Evolutionary conservation across 53 echinoderm and acorn worm species (phyloP), one percentile per base, ranked within the genome.

Genomic region (Antedon mediterranea): DNA sequence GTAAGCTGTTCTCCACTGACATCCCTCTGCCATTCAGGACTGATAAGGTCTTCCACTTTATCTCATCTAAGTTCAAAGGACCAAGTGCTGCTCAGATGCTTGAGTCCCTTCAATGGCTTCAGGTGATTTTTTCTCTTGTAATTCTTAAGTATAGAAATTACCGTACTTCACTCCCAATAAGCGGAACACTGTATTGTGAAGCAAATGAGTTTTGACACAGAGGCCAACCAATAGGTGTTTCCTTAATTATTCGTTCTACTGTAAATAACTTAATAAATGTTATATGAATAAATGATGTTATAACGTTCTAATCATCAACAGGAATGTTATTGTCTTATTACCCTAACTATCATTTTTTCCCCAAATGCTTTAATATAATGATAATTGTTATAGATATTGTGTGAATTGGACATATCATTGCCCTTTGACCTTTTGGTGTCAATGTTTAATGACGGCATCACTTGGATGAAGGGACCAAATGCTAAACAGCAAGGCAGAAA

Each of bases 11-110:
- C 73, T 89, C 91, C 77, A 85, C 91, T 34, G 91, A 94, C 76
- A 91, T 94, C 85, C 95, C 95, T 32, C 78, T 94, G 71, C 91
- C 95, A 9, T 94, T 94, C 78, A 85, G 91, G 28, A 89, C 91
- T 33, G 89, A 94, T 75, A 94, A 94, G 77, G 87, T 91, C 78
- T 94, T 91, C 76, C 84, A 91, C 73, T 94, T 94, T 79, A 87
- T 94, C 20, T 85, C 91, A 30, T 84, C 87, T 71, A 91, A 89
- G 81, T 94, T 94, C 77, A 86, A 91, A 33, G 87, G 85, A 0
- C 87, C 89, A 31, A 85, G 84, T 28, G 89, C 91, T 43, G 83
- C 91, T 72, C 87, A 91, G 28, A 89, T 89, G 72, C 89, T 91
- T 75, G 87, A 91, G 72, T 91, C 91, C 8, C 80, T 94, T 29